Conservation (phyloP, 2,113 vertebrate species). For the Seriola aureovittata region DNA sequence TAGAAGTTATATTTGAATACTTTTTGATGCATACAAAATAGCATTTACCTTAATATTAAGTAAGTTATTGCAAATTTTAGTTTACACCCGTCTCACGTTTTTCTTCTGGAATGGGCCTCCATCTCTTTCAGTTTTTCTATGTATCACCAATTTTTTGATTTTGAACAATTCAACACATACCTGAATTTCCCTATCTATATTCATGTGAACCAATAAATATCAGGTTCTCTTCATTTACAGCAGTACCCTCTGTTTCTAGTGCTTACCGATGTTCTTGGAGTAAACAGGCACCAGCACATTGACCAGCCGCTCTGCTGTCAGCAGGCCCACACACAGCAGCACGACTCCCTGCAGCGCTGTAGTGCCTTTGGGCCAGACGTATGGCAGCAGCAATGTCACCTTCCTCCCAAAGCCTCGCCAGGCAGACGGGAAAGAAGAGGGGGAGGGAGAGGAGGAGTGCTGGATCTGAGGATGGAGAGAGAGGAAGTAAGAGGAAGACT, state of each 20-base stretch:
- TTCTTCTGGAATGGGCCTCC: no score
- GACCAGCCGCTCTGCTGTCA: conserved; percentile 88
- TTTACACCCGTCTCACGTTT: no score
- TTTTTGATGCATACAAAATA: neutral
- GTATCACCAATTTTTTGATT: no score
- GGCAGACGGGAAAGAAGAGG: conserved; percentile 48
- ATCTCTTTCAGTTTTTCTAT: no score
- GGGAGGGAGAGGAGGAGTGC: neutral
- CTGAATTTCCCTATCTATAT: no score
- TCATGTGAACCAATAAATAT: neutral
- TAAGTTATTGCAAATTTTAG: no score
- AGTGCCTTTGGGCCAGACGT: conserved; percentile 89
- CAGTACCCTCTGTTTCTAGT: neutral
- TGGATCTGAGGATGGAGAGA: conserved; percentile 22
- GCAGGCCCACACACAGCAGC: conserved; percentile 87
- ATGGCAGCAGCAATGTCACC: conserved; percentile 85
- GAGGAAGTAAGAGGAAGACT: neutral
- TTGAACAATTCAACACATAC: no score
- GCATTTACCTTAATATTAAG: no score
- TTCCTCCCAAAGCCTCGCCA: conserved; percentile 88
- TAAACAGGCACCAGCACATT: conserved; percentile 93
- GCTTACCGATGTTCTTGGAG: conserved; percentile 92
- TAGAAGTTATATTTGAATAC: neutral
- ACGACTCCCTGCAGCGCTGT: conserved; percentile 86
- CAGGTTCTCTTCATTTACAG: neutral